Conservation (phyloP, 1,140 invertebrate genomes). For the Drosophila burlai region DNA sequence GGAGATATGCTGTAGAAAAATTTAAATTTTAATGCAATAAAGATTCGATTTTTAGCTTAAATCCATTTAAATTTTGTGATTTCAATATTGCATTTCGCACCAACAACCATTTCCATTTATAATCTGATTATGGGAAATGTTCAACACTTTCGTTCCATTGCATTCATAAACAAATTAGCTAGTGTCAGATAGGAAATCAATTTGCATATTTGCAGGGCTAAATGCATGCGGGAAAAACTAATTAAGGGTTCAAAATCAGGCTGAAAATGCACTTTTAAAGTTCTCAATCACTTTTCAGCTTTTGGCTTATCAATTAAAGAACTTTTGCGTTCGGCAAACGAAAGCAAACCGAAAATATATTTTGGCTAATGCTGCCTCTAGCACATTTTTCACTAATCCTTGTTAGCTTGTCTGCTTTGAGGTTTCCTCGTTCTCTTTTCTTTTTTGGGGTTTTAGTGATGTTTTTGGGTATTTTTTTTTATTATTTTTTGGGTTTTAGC, state of each 20-base stretch:
- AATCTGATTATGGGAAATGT: slow-evolving; percentile 43
- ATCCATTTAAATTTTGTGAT: background rate
- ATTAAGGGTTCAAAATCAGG: slow-evolving; percentile 15
- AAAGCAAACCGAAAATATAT: slow-evolving; percentile 24
- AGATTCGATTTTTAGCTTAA: background rate
- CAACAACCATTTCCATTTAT: slow-evolving; percentile 26
- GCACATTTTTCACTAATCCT: slow-evolving; percentile 54
- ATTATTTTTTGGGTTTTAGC: slow-evolving; percentile 6
- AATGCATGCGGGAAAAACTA: slow-evolving; percentile 4
- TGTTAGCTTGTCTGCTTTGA: slow-evolving; percentile 75
- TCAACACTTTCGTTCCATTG: slow-evolving; percentile 41
- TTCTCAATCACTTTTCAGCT: slow-evolving; percentile 21
- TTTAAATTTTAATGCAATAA: background rate
- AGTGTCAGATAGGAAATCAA: slow-evolving; percentile 31
- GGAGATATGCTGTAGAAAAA: background rate
- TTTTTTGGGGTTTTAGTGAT: background rate
- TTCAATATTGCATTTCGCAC: slow-evolving; percentile 1
- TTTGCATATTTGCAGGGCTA: slow-evolving; percentile 31
- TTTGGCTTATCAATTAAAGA: slow-evolving; percentile 23
- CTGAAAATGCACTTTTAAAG: slow-evolving; percentile 9
- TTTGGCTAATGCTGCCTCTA: slow-evolving; percentile 41
- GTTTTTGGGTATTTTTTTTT: slow-evolving; percentile 7
- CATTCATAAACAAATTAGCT: slow-evolving; percentile 40
- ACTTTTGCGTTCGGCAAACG: slow-evolving; percentile 4
- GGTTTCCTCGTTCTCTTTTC: slow-evolving; percentile 35